Evolutionary conservation across 2,113 vertebrate species (phyloP).

Genomic region (Myxocyprinus asiaticus): DNA sequence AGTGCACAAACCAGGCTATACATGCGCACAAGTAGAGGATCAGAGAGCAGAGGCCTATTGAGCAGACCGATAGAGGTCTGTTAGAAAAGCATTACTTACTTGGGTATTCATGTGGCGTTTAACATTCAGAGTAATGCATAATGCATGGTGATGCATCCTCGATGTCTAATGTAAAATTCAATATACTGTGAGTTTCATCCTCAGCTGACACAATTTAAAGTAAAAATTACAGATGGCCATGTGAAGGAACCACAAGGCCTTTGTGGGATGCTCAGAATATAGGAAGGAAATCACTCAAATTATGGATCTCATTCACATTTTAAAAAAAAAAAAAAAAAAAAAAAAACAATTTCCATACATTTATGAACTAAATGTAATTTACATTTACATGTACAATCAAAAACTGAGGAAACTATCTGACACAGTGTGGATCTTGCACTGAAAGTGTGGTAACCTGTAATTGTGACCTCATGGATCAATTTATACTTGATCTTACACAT

Average conservation of each 20-base stretch:
- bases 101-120: not conserved
- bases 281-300: too few relatives aligned
- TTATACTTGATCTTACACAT: too few relatives aligned
- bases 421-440: too few relatives aligned
- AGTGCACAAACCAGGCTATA: conserved; percentile 12
- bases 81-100: not conserved
- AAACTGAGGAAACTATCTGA: too few relatives aligned
- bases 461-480: too few relatives aligned
- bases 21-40: not conserved
- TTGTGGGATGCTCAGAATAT: not conserved
- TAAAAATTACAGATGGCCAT: too few relatives aligned
- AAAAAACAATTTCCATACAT: too few relatives aligned
- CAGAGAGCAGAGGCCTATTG: not conserved
- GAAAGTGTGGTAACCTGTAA: too few relatives aligned
- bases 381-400: too few relatives aligned
- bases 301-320: too few relatives aligned
- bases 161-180: not conserved
- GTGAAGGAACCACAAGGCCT: not conserved
- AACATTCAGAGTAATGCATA: not conserved
- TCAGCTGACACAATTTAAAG: not conserved
- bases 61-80: not conserved
- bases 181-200: not conserved
- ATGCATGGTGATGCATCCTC: not conserved
- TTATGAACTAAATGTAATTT: too few relatives aligned
- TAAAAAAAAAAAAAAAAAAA: too few relatives aligned